phyloP scores from a whole-genome alignment of 2,888 invertebrate species.

The Xylota segnis region DNA sequence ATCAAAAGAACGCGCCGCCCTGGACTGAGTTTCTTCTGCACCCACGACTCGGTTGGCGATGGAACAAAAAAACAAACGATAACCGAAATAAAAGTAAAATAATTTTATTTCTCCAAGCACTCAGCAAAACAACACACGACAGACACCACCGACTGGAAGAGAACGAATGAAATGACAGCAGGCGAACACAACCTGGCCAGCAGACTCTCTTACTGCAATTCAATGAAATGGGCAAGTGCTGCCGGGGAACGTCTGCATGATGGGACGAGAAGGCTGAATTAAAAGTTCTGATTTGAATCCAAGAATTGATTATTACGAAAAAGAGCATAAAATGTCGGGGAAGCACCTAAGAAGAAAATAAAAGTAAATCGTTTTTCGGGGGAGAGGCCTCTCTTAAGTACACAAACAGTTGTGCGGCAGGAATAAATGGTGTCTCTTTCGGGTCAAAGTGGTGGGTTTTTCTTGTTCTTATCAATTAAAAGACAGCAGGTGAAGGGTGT shows the following conservation, averaged over 20 bases:
- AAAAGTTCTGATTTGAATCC: neutral
- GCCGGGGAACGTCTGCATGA: neutral
- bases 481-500: constrained; percentile 39
- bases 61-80: constrained; percentile 31
- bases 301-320: constrained; percentile 28
- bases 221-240: constrained; percentile 7
- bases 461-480: constrained; percentile 36
- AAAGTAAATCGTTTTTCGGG: neutral
- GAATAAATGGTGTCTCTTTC: constrained; percentile 27
- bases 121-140: constrained; percentile 35
- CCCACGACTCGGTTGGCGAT: neutral
- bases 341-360: neutral
- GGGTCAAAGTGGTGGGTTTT: neutral
- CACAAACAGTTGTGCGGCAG: constrained; percentile 35
- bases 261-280: neutral
- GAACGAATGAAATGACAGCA: constrained; percentile 66
- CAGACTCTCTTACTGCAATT: constrained; percentile 13
- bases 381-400: constrained; percentile 57
- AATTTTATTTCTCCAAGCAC: constrained; percentile 49
- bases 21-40: constrained; percentile 1
- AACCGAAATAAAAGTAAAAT: constrained; percentile 37
- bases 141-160: constrained; percentile 64
- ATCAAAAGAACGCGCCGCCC: constrained; percentile 27
- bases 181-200: neutral
- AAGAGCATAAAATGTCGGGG: neutral